A percentile compares a stretch with the other conserved stretches of the same genome.
Conservation (phyloP, 2,797 vertebrate genomes). For the Sebastes minor region DNA sequence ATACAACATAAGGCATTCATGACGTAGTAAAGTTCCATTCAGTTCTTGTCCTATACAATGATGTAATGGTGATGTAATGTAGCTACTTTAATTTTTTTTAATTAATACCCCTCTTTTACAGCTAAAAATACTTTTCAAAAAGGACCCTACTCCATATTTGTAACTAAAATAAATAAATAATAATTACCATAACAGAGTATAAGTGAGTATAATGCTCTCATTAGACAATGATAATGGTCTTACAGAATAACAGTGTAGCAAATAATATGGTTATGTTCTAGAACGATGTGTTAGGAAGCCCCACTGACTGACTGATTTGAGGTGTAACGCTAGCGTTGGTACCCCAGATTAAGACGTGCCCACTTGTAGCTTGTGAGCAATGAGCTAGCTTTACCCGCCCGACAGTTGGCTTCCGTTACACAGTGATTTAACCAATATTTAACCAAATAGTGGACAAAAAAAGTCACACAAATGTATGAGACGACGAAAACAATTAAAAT, state of each 20-base stretch:
- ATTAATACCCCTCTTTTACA: too few relatives aligned
- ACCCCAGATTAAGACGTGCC: neutral
- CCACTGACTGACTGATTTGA: neutral
- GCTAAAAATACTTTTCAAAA: too few relatives aligned
- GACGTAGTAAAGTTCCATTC: neutral
- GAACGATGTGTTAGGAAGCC: neutral
- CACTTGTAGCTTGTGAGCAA: constrained; percentile 59
- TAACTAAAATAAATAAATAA: too few relatives aligned
- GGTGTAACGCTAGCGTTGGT: too few relatives aligned
- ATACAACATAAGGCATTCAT: neutral
- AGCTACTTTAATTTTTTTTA: too few relatives aligned
- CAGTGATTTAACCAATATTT: neutral
- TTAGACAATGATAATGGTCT: neutral
- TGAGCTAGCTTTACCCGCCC: constrained; percentile 59
- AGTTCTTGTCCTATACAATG: too few relatives aligned
- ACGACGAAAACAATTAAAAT: neutral
- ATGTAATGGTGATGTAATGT: too few relatives aligned
- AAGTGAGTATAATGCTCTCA: neutral
- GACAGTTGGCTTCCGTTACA: constrained; percentile 24
- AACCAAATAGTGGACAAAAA: neutral
- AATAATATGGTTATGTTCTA: neutral
- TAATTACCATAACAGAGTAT: neutral
- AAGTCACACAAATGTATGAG: rapidly evolving
- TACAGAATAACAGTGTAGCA: neutral
- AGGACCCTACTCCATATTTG: too few relatives aligned